Evolutionary conservation across 2,113 vertebrate species (phyloP).

Genomic region (Cervus canadensis): DNA sequence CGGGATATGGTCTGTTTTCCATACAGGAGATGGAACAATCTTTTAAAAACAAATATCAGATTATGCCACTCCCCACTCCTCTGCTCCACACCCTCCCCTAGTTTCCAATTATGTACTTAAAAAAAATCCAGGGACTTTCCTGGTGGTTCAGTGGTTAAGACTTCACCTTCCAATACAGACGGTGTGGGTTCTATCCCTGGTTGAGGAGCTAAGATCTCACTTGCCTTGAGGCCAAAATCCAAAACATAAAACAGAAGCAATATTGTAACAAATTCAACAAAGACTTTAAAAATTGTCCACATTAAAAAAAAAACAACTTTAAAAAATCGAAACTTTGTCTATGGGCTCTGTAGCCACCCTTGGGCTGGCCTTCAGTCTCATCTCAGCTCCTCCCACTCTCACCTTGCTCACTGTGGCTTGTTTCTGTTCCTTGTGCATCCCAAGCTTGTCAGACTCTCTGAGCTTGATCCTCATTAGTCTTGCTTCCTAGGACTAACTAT

Average conservation of each 20-base stretch:
- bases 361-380: background rate
- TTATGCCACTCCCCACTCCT: background rate
- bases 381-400: background rate
- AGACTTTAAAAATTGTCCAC: background rate
- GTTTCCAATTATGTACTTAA: background rate
- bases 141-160: background rate
- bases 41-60: background rate
- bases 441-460: background rate
- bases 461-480: background rate
- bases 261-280: background rate
- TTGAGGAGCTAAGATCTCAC: background rate
- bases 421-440: background rate
- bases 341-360: background rate
- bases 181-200: background rate
- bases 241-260: background rate
- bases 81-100: background rate
- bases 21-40: background rate
- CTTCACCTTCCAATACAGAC: background rate
- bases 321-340: background rate
- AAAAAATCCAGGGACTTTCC: background rate
- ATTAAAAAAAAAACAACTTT: background rate
- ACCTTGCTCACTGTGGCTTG: background rate
- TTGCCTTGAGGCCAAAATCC: background rate
- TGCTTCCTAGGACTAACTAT: background rate
- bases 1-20: background rate